phyloP scores from a whole-genome alignment of 2,113 vertebrate species.

The Crocuta crocuta region DNA sequence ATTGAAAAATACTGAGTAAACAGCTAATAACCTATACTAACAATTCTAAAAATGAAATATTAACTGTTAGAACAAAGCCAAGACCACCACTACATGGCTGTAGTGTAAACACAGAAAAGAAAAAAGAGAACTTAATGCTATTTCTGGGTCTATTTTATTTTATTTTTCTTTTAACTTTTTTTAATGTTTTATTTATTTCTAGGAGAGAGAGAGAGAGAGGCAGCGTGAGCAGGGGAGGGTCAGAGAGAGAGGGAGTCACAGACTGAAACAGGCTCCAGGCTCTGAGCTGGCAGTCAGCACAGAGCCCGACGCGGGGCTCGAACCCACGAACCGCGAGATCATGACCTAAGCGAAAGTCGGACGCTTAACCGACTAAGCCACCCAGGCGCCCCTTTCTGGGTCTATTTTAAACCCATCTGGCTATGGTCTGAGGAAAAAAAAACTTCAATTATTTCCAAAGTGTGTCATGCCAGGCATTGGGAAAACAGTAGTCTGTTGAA shows the following conservation, averaged over 20 bases:
- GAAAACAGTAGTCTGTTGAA: background rate
- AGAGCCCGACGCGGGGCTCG: too few relatives aligned
- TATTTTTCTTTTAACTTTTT: too few relatives aligned
- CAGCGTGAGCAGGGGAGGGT: too few relatives aligned
- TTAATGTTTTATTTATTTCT: too few relatives aligned
- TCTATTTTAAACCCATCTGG: background rate
- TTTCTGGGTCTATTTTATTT: background rate
- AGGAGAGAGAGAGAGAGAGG: too few relatives aligned
- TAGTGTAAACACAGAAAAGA: background rate
- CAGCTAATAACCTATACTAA: background rate
- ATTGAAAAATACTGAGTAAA: conserved; percentile 6
- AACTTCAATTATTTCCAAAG: background rate
- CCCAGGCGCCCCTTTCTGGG: background rate
- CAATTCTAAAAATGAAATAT: conserved; percentile 1
- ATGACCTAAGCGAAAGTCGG: too few relatives aligned
- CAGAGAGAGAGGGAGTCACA: too few relatives aligned
- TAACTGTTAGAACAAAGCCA: background rate
- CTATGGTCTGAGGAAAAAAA: background rate
- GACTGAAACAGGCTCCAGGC: too few relatives aligned
- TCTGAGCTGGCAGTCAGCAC: too few relatives aligned
- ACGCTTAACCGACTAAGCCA: too few relatives aligned
- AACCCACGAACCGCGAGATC: too few relatives aligned
- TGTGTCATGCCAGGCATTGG: background rate
- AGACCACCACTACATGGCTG: background rate
- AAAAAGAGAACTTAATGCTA: background rate